phyloP scores from a whole-genome alignment of 2,113 vertebrate genomes.

The human region DNA sequence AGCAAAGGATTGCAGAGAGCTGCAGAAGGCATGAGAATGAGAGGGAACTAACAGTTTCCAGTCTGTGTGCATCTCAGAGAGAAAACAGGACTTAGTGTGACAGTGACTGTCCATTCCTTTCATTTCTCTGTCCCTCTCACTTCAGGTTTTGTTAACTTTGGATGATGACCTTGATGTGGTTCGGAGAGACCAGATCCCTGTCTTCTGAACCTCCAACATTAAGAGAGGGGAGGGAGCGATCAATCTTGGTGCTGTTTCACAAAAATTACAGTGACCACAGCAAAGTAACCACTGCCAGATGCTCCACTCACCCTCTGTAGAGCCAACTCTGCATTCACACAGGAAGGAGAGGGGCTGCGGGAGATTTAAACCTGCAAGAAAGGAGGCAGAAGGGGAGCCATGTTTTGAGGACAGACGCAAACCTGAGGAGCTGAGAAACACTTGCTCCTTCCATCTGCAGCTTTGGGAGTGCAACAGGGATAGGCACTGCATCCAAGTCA shows the following conservation, averaged over 20 bases:
- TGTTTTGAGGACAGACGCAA: neutral
- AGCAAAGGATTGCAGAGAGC: neutral
- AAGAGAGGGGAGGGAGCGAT: fast-evolving
- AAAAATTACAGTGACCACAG: neutral
- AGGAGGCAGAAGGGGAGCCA: neutral
- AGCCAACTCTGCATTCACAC: neutral
- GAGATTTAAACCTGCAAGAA: neutral
- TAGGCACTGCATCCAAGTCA: neutral
- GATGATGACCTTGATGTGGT: constrained; percentile 88
- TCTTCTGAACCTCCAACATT: constrained; percentile 81
- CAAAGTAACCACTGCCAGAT: neutral
- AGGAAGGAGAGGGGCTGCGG: constrained; percentile 4
- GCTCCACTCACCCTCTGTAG: neutral
- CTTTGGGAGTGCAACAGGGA: neutral
- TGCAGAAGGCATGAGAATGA: neutral
- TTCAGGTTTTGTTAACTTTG: constrained; percentile 87
- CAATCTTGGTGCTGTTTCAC: neutral
- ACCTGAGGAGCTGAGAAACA: neutral
- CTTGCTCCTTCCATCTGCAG: fast-evolving
- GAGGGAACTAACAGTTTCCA: neutral
- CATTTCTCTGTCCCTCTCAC: neutral
- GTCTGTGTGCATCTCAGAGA: neutral
- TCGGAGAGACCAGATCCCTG: constrained; percentile 87
- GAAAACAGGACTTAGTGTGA: neutral
- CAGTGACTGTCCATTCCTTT: fast-evolving